Conservation (phyloP, 1,140 invertebrate genomes). For the Aphis craccivora region DNA sequence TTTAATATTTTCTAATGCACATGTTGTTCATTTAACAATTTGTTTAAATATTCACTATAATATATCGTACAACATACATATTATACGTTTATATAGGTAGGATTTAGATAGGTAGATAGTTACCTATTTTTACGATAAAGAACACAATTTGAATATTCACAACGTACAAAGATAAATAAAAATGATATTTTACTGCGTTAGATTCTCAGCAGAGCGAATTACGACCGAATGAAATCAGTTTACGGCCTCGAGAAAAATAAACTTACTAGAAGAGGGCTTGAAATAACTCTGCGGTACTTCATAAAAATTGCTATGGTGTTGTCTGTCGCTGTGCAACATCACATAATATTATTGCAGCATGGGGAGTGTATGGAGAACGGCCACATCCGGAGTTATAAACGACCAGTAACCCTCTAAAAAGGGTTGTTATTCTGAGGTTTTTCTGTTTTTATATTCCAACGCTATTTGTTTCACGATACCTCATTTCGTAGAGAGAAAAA, state of each 20-base stretch:
- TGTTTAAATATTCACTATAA: not conserved
- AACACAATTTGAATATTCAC: not conserved
- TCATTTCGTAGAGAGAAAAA: not conserved
- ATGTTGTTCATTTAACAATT: not conserved
- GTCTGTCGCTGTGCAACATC: not conserved
- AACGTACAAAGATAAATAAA: conserved; percentile 13
- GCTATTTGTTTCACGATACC: conserved; percentile 13
- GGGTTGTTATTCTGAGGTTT: conserved; percentile 5
- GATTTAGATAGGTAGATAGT: too few species aligned
- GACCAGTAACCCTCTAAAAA: conserved; percentile 8
- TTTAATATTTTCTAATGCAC: not conserved
- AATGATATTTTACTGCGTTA: conserved; percentile 10
- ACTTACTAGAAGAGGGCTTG: not conserved
- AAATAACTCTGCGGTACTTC: conserved; percentile 25
- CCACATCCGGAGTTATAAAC: not conserved
- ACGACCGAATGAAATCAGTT: conserved; percentile 15
- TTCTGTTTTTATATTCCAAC: conserved; percentile 15
- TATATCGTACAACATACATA: not conserved
- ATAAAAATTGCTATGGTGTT: conserved; percentile 5
- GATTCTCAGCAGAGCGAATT: not conserved
- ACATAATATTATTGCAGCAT: not conserved
- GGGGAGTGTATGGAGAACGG: not conserved
- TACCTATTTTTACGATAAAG: not conserved
- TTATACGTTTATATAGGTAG: not conserved
- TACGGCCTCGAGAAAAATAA: conserved; percentile 27